Percentiles rank a stretch among this genome's conserved stretches.
phyloP scores from a whole-genome alignment of 2,888 invertebrate species.

The Creontiades dilutus region DNA sequence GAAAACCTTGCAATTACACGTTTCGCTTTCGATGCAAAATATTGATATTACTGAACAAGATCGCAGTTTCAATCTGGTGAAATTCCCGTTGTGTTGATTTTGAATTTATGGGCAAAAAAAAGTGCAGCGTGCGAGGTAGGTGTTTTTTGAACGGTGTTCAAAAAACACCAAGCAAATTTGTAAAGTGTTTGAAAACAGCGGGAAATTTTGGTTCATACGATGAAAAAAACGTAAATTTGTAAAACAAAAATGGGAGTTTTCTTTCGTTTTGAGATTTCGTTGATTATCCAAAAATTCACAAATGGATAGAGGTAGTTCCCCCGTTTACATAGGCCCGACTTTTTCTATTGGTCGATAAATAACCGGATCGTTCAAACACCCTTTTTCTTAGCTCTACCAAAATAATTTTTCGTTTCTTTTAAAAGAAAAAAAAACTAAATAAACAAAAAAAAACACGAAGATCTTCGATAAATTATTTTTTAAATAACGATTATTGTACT shows the following conservation, averaged over 20 bases:
- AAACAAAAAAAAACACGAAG: constrained; percentile 17
- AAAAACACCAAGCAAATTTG: too few species aligned
- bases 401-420: neutral
- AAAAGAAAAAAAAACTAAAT: neutral
- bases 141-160: neutral
- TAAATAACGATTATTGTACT: neutral
- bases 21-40: constrained; percentile 41
- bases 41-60: neutral
- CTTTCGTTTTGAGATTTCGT: too few species aligned
- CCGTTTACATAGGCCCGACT: neutral
- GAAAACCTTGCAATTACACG: constrained; percentile 26
- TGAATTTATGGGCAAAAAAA: neutral
- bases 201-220: too few species aligned
- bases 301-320: neutral
- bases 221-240: neutral
- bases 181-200: too few species aligned
- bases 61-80: neutral
- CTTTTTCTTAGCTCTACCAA: constrained; percentile 8
- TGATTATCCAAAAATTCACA: neutral
- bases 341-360: neutral
- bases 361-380: neutral
- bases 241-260: neutral
- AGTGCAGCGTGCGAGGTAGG: neutral
- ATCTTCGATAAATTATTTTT: constrained; percentile 31
- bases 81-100: neutral